phyloP scores from a whole-genome alignment of 2,888 invertebrate species.

The Aricia artaxerxes region DNA sequence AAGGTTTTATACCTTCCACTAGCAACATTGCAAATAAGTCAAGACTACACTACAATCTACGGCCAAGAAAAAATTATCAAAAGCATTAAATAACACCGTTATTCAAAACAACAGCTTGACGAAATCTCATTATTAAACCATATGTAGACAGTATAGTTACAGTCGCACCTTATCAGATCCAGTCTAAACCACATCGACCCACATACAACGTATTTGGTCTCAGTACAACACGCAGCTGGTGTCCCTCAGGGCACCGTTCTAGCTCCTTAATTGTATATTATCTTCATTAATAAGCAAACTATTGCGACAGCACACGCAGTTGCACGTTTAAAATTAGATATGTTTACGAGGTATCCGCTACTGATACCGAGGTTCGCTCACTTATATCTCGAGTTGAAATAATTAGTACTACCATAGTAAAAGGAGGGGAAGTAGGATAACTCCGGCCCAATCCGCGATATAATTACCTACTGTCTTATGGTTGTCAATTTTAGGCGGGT shows the following conservation, averaged over 20 bases:
- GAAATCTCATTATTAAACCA: constrained; percentile 14
- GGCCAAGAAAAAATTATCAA: background rate
- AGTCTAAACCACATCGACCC: constrained; percentile 26
- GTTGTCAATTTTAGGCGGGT: too few relatives aligned
- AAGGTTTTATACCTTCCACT: background rate
- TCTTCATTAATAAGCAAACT: constrained; percentile 26
- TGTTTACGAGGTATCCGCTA: constrained; percentile 1
- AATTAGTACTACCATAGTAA: background rate
- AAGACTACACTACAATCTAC: background rate
- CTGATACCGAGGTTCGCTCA: constrained; percentile 5
- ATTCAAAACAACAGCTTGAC: background rate
- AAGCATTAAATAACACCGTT: background rate
- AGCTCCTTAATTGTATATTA: constrained; percentile 26
- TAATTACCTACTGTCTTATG: too few relatives aligned
- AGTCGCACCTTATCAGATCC: constrained; percentile 26
- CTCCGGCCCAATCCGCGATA: too few relatives aligned
- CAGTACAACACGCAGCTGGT: constrained; percentile 28
- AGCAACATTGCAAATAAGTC: background rate
- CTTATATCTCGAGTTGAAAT: constrained; percentile 5
- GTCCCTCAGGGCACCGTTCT: constrained; percentile 27
- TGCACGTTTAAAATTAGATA: constrained; percentile 20
- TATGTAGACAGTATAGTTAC: constrained; percentile 13
- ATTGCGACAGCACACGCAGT: constrained; percentile 15
- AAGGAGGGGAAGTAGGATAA: too few relatives aligned
- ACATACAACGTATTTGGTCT: constrained; percentile 27